Evolutionary conservation across 2,113 vertebrate genomes (phyloP), one percentile per base, ranked within the genome.

Genomic region (Rhinolophus ferrumequinum): DNA sequence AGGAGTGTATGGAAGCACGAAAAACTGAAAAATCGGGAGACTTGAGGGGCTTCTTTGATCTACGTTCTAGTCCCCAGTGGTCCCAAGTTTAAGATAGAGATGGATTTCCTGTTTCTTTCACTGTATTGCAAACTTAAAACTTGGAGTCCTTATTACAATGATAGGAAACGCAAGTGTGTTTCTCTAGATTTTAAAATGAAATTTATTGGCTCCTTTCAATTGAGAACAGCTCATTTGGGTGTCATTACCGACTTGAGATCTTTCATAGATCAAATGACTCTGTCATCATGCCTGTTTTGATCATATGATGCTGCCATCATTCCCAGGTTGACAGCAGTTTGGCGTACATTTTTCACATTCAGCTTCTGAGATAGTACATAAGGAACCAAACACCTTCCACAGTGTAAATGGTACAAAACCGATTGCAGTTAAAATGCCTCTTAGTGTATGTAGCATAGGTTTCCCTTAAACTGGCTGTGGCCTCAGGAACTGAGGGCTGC

Each of bases 271-370:
- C 52, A 69, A 35, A 69, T 88, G 66, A 79, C 6, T 24, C 75
- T 96, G 64, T 97, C 96, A 82, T 93, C 94, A 75, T n/a, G 69
- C 54, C 83, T 97, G 83, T 97, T 97, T 97, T 91, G 38, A 70
- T 87, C 88, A 75, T 38, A 75, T 88, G 85, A 30, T 47, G 38
- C 54, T 13, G 50, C 28, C 30, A 19, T 88, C 64, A 66, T 41
- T 94, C 86, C 50, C 18, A 93, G 56, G 38, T 14, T 95, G 86
- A 75, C 66, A 82, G 93, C 82, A 93, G 26, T 18, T 13, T 93
- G 77, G 64, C 24, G 44, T 21, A 44, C 0, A 6, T 41, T 89
- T 93, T 70, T 83, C 54, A 18, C 35, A 88, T 82, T 88, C 79
- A 87, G 75, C 50, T 88, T 90, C 80, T 93, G 33, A 88, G 62